Conservation (phyloP, 2,888 invertebrate genomes). For the Xestia xanthographa region DNA sequence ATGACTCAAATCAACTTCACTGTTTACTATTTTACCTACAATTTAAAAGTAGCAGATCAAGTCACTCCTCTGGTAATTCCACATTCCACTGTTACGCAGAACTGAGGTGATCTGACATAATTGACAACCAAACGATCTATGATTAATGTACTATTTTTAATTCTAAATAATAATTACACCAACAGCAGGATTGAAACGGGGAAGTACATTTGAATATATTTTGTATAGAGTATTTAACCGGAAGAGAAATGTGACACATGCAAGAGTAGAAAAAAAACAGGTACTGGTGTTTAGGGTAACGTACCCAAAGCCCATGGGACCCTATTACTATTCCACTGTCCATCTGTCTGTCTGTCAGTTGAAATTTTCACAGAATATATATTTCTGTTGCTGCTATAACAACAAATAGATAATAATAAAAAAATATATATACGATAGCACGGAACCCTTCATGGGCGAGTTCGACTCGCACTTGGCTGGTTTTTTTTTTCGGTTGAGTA, state of each 20-base stretch:
- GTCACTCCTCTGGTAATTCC: constrained; percentile 25
- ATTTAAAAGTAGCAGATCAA: constrained; percentile 21
- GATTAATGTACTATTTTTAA: constrained; percentile 26
- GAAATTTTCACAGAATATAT: no score
- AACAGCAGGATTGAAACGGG: constrained; percentile 19
- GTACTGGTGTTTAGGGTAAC: no score
- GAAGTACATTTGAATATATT: constrained; percentile 9
- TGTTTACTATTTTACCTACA: constrained; percentile 4
- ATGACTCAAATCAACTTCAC: not conserved
- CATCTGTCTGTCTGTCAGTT: no score
- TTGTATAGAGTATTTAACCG: not conserved
- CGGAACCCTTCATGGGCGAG: no score
- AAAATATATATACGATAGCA: no score
- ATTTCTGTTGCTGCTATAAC: no score
- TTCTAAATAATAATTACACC: not conserved
- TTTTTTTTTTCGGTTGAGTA: no score
- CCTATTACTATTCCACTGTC: no score
- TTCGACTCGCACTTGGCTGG: no score
- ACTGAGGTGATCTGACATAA: constrained; percentile 19
- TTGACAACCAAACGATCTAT: not conserved
- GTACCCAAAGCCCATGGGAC: no score
- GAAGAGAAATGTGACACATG: not conserved
- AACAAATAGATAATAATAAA: no score
- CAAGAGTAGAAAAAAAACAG: not conserved
- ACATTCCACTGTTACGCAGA: constrained; percentile 34